Base-by-base conservation (phyloP, 2,888 invertebrate species). In the Carcina quercana region DNA sequence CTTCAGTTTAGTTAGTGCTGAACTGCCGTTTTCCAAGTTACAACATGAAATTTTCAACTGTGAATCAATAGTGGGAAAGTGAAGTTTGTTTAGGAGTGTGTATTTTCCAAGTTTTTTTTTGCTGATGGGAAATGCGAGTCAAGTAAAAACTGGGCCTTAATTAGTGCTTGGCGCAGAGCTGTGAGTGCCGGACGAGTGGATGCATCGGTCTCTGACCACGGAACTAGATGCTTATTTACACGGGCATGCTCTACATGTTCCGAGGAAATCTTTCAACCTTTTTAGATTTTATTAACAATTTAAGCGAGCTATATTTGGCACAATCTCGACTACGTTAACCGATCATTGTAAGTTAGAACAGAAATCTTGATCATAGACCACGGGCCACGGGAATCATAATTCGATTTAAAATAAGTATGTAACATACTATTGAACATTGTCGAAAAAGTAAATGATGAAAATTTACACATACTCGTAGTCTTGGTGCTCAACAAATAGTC, bases 141-240 rank as follows among this genome's bases (percentile, higher is more conserved):
- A n/a, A 8, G 21, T 69, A 71, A 71, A 73, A 72, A 73, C 65
- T 66, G 59, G 50, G 61, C 47, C 53, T 70, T 78, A 79, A 79
- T 79, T 76, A 79, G 75, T 74, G 61, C 68, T 66, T 67, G 63
- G 57, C 5, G n/a, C n/a, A n/a, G n/a, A n/a, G n/a, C n/a, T n/a
- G n/a, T n/a, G n/a, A n/a, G n/a, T n/a, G n/a, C n/a, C n/a, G n/a
- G n/a, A n/a, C n/a, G n/a, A n/a, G n/a, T n/a, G n/a, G n/a, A 28
- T 24, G 29, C 32, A 32, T 31, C 30, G 29, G 28, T 26, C 29
- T 32, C 27, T 30, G 26, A 28, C 30, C 38, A 17, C 17, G 6
- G 5, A 17, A n/a, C n/a, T n/a, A n/a, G n/a, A 19, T 19, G n/a
- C 19, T 19, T 7, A 2, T n/a, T n/a, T 19, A 19, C 7, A 8